Percentiles rank a stretch among this genome's conserved stretches.
These are phyloP conservation scores for Aphelinus certus DNA, from an alignment of 1,140 invertebrate species.

Conservation along the genomic window DNA sequence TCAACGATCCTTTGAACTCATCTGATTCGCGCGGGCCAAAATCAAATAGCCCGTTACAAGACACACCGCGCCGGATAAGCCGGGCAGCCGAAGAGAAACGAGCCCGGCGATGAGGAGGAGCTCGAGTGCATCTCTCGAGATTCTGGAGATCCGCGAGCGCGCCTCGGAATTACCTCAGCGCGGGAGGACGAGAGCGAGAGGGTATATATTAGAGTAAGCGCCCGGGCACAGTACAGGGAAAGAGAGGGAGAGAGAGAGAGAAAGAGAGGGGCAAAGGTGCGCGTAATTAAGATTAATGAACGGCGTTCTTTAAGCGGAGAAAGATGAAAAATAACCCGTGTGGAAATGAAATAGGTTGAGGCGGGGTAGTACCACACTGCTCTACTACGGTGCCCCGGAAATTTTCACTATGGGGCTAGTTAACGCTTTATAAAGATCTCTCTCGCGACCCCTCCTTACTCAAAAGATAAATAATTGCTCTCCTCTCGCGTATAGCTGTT, in stretches of 20 bases:
- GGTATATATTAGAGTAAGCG: background rate
- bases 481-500: too few species aligned
- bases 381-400: slow-evolving; percentile 2
- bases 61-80: background rate
- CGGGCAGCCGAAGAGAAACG: background rate
- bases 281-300: slow-evolving; percentile 41
- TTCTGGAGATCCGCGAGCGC: background rate
- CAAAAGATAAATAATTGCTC: too few species aligned
- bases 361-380: background rate
- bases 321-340: slow-evolving; percentile 33
- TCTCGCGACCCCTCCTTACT: background rate
- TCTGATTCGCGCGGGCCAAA: background rate
- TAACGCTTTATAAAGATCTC: slow-evolving; percentile 20
- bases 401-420: slow-evolving; percentile 14
- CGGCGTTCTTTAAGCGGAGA: slow-evolving; percentile 9
- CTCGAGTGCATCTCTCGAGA: background rate
- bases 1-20: background rate
- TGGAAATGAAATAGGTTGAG: slow-evolving; percentile 27
- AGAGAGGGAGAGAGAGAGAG: background rate
- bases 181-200: background rate
- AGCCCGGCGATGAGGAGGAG: background rate
- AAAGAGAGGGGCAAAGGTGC: background rate
- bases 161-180: slow-evolving; percentile 9
- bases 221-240: too few species aligned
- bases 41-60: slow-evolving; percentile 19